Evolutionary conservation across 2,113 vertebrate genomes (phyloP).

Genomic region (Ornithorhynchus anatinus): DNA sequence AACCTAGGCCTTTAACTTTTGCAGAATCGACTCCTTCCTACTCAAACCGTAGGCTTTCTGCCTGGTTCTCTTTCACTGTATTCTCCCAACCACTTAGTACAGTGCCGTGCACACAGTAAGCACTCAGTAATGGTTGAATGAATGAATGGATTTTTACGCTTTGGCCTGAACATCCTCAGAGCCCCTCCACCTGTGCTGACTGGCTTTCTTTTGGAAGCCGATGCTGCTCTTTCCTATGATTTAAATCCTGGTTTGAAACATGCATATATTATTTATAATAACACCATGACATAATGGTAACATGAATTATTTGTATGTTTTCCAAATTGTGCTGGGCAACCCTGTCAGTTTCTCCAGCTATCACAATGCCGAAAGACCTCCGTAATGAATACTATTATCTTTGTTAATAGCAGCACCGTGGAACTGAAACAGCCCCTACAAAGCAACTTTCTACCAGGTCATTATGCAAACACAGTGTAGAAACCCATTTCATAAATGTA

Average conservation of each 20-base stretch:
- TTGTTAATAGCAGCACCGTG: fast-evolving
- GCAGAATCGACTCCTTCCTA: too few relatives aligned
- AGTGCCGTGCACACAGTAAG: too few relatives aligned
- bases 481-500: fast-evolving
- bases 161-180: too few relatives aligned
- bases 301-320: conserved; percentile 21
- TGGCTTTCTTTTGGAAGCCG: background rate
- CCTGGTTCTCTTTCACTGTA: too few relatives aligned
- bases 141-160: too few relatives aligned
- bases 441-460: background rate
- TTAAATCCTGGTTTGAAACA: background rate
- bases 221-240: background rate
- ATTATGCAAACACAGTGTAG: background rate
- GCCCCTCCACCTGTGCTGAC: background rate
- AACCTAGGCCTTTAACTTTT: too few relatives aligned
- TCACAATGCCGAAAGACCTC: background rate
- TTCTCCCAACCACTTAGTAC: too few relatives aligned
- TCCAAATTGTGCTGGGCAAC: background rate
- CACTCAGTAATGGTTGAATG: too few relatives aligned
- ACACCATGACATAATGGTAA: background rate
- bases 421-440: background rate
- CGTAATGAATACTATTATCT: background rate
- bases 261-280: background rate
- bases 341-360: background rate
- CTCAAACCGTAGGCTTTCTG: too few relatives aligned